These are phyloP conservation scores for Probosciger aterrimus DNA, from an alignment of 2,113 vertebrate species.

Conservation along the genomic window DNA sequence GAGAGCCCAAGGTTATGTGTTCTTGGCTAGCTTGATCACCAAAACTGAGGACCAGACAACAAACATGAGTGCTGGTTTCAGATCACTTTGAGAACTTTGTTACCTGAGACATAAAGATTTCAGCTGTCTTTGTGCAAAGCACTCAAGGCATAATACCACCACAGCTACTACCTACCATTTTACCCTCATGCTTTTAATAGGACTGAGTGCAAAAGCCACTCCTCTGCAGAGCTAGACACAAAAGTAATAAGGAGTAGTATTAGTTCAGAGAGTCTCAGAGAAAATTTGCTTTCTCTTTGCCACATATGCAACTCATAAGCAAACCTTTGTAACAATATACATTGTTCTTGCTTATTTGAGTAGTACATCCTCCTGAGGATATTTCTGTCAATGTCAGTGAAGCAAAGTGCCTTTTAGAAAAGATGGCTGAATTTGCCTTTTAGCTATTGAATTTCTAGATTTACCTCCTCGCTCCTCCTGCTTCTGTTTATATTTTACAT, in stretches of 20 bases:
- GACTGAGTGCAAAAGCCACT: not conserved
- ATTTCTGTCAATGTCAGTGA: not conserved
- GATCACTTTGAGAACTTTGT: not conserved
- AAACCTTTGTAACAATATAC: not conserved
- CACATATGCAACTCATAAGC: not conserved
- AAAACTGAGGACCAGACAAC: not conserved
- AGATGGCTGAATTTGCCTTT: not conserved
- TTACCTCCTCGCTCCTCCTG: not conserved
- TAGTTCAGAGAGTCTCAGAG: not conserved
- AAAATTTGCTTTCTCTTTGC: not conserved
- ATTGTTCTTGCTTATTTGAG: not conserved
- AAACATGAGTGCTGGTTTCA: not conserved
- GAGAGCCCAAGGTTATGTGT: not conserved
- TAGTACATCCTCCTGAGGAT: not conserved
- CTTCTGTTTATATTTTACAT: not conserved
- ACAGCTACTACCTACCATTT: not conserved
- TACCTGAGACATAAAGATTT: not conserved
- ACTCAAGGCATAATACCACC: not conserved
- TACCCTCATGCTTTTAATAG: not conserved
- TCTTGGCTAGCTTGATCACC: not conserved
- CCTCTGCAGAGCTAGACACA: not conserved
- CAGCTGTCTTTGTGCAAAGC: not conserved
- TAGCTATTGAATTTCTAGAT: not conserved
- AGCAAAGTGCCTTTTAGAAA: not conserved
- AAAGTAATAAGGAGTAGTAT: not conserved